Evolutionary conservation across 2,888 invertebrate species (phyloP), one percentile per base, ranked within the genome.

Genomic region (Holacanthella duospinosa): DNA sequence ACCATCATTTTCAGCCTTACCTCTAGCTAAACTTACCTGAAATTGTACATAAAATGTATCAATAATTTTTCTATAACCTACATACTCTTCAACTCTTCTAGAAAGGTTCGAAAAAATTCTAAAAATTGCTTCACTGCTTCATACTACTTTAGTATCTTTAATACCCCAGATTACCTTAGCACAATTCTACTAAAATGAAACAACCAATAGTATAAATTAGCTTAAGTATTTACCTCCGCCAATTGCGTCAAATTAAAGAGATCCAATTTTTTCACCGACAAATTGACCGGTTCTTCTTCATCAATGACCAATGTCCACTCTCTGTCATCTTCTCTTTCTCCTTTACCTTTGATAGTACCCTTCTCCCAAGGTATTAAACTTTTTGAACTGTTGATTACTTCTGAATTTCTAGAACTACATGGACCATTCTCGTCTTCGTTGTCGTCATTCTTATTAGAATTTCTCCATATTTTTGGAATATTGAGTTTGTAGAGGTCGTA

Each of bases 201-300:
- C 9, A 43, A 12, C 9, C 43, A 43, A 9, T 43, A 16, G 16
- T 12, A 43, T 43, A 43, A 43, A 43, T 16, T 43, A 43, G 16
- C 43, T 43, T 43, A 43, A 43, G 9, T 53, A 61, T 65, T 66
- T 66, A 74, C 73, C 77, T 87, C 86, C 9, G 87, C 87, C 72
- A 88, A 77, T 76, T 87, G 86, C 53, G 86, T 86, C 61, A 87
- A 79, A 75, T 87, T 87, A 78, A 86, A 87, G 25, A 87, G 80
- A 74, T 86, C 86, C 73, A 73, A 69, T 59, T 69, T 70, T 59
- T 71, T 70, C 53, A 71, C 65, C 59, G 72, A 70, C 55, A 71
- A 65, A 61, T 71, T 69, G 55, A 71, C 71, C 25, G 72, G 70
- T 57, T 69, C 66, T 59, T 64, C 60, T 28, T 63, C 57, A 26